A percentile compares a stretch with the other conserved stretches of the same genome.
phyloP scores from a whole-genome alignment of 2,888 invertebrate genomes.

The Margaritifera margaritifera region DNA sequence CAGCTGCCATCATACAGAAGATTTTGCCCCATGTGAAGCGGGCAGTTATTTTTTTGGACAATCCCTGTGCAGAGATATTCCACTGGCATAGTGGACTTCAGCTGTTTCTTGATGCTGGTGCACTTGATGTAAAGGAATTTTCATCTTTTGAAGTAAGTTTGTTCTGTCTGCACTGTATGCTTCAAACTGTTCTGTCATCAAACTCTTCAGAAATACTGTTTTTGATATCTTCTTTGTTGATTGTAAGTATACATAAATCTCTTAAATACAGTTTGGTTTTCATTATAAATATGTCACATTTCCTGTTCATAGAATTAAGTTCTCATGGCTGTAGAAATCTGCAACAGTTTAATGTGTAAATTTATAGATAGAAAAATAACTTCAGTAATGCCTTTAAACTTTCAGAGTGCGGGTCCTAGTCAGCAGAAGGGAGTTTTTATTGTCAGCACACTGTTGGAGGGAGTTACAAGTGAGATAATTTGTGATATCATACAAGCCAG shows the following conservation, averaged over 20 bases:
- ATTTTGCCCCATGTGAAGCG: slow-evolving; percentile 78
- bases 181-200: not conserved
- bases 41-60: slow-evolving; percentile 80
- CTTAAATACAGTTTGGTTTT: too few relatives aligned
- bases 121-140: slow-evolving; percentile 79
- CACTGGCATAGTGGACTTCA: slow-evolving; percentile 81
- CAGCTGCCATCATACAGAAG: slow-evolving; percentile 75
- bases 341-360: too few relatives aligned
- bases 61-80: slow-evolving; percentile 79
- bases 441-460: slow-evolving; percentile 77
- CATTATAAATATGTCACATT: too few relatives aligned
- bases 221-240: too few relatives aligned
- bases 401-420: slow-evolving; percentile 69
- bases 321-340: too few relatives aligned
- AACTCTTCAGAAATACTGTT: too few relatives aligned
- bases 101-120: slow-evolving; percentile 78
- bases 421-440: slow-evolving; percentile 77
- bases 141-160: slow-evolving; percentile 78
- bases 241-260: too few relatives aligned
- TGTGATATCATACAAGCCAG: slow-evolving; percentile 79
- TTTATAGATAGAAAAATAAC: too few relatives aligned
- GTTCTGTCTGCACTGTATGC: not conserved
- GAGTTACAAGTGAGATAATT: slow-evolving; percentile 77
- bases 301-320: too few relatives aligned
- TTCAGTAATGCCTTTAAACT: too few relatives aligned